phyloP scores from a whole-genome alignment of 2,113 vertebrate species.

The Zosterops japonicus region DNA sequence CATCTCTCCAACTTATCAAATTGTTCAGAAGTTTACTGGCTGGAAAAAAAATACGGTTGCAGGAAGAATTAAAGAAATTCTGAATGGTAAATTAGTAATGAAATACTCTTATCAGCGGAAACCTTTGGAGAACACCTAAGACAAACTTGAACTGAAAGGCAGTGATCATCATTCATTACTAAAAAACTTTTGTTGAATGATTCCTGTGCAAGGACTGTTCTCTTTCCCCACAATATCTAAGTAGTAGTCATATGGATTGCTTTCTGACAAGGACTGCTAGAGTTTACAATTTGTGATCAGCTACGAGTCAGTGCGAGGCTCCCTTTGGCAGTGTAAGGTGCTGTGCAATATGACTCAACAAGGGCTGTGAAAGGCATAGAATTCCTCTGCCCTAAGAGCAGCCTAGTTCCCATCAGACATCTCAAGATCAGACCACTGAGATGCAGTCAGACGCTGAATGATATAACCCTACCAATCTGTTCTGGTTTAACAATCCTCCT shows the following conservation, averaged over 20 bases:
- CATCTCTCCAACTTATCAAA: neutral
- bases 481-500: neutral
- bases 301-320: neutral
- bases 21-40: neutral
- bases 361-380: neutral
- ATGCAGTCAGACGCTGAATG: neutral
- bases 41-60: neutral
- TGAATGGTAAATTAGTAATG: neutral
- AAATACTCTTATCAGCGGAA: neutral
- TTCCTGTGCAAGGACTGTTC: neutral
- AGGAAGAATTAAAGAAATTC: neutral
- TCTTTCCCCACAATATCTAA: neutral
- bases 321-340: neutral
- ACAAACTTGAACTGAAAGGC: neutral
- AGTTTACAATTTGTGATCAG: neutral
- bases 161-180: neutral
- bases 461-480: neutral
- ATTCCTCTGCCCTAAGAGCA: neutral
- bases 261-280: neutral
- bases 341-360: neutral
- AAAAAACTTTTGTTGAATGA: neutral
- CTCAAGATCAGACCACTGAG: neutral
- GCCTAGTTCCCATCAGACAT: neutral
- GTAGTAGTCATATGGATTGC: neutral
- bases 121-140: neutral